Percentiles rank a stretch among this genome's conserved stretches.
phyloP scores from a whole-genome alignment of 2,888 invertebrate genomes.

The Agrilus cyanescens region DNA sequence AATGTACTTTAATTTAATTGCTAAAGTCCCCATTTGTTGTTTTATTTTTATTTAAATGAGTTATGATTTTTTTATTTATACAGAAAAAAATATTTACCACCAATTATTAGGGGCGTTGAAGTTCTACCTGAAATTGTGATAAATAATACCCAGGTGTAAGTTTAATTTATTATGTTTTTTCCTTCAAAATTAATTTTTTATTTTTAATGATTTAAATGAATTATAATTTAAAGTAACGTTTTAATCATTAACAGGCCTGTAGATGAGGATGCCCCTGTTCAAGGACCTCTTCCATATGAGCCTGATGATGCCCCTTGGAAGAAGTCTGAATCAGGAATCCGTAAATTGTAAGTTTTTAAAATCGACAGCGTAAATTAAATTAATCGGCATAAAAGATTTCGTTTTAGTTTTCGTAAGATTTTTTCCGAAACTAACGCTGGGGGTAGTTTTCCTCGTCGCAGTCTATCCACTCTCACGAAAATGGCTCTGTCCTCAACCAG shows the following conservation, averaged over 20 bases:
- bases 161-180: too few relatives aligned
- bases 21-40: conserved; percentile 12
- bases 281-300: conserved; percentile 92
- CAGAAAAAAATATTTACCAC: background rate
- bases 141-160: conserved; percentile 7
- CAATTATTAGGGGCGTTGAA: background rate
- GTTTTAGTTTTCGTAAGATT: conserved; percentile 74
- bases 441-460: conserved; percentile 68
- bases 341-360: conserved; percentile 67
- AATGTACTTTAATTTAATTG: conserved; percentile 15
- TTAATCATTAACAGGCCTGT: conserved; percentile 29
- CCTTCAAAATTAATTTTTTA: conserved; percentile 3
- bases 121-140: conserved; percentile 1
- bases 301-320: conserved; percentile 97
- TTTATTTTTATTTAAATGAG: conserved; percentile 11
- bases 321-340: conserved; percentile 72
- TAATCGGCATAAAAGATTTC: background rate
- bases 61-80: conserved; percentile 1
- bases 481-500: conserved; percentile 46
- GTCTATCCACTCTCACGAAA: conserved; percentile 67
- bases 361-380: background rate
- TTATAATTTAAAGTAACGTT: background rate
- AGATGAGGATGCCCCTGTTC: conserved; percentile 81
- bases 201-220: background rate
- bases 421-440: conserved; percentile 67